Percentiles rank a stretch among this genome's conserved stretches.
Evolutionary conservation across 2,113 vertebrate species (phyloP).

Genomic region (Deroptyus accipitrinus): DNA sequence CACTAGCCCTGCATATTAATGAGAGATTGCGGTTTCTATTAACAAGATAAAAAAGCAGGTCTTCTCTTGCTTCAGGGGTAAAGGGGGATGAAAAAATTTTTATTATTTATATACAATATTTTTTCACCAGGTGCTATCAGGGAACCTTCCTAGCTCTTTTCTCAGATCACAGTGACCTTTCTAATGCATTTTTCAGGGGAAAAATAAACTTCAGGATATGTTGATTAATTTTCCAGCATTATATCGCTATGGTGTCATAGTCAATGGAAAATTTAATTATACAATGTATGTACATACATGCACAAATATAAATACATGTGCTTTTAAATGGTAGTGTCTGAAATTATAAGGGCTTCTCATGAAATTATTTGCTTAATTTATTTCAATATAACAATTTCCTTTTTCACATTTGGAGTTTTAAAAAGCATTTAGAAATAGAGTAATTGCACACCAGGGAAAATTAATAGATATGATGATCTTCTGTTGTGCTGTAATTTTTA

Average conservation of each 20-base stretch:
- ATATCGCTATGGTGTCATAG: slow-evolving; percentile 48
- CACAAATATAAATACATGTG: slow-evolving; percentile 66
- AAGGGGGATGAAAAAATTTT: slow-evolving; percentile 91
- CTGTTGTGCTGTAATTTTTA: not conserved
- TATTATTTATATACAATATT: slow-evolving; percentile 97
- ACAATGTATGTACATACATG: slow-evolving; percentile 63
- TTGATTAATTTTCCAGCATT: slow-evolving; percentile 76
- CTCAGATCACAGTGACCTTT: slow-evolving; percentile 77
- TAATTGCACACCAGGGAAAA: slow-evolving; percentile 5
- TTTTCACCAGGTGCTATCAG: slow-evolving; percentile 89
- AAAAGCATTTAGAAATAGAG: slow-evolving; percentile 41
- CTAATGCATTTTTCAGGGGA: slow-evolving; percentile 60
- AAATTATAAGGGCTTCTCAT: slow-evolving; percentile 54
- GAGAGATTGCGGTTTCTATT: slow-evolving; percentile 99
- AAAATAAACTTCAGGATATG: slow-evolving; percentile 74
- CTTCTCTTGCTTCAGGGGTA: slow-evolving; percentile 97
- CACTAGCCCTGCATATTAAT: slow-evolving; percentile 99
- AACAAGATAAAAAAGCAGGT: slow-evolving; percentile 98
- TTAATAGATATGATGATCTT: not conserved
- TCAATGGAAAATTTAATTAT: slow-evolving; percentile 63
- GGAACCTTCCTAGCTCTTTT: slow-evolving; percentile 85
- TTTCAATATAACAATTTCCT: slow-evolving; percentile 27
- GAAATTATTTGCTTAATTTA: slow-evolving; percentile 59
- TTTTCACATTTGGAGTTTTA: slow-evolving; percentile 3
- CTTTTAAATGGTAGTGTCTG: slow-evolving; percentile 57